Percentiles rank a stretch among this genome's conserved stretches.
Conservation (phyloP, 2,797 vertebrate species). For the Antennarius maculatus region DNA sequence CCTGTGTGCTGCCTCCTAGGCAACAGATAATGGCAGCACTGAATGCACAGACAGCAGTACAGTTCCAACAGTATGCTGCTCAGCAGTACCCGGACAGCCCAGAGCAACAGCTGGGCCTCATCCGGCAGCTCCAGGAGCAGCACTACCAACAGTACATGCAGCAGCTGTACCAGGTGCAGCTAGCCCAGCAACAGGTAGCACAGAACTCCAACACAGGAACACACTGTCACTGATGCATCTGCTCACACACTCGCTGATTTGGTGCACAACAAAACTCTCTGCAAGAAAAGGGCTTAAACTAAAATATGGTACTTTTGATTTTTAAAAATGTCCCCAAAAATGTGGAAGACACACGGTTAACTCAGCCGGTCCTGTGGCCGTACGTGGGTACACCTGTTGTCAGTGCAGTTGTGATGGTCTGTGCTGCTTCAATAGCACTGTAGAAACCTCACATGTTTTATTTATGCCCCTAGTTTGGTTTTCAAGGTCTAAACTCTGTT, state of each 20-base stretch:
- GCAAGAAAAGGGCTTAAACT: background rate
- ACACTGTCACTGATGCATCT: background rate
- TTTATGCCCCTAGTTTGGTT: background rate
- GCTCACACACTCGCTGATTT: background rate
- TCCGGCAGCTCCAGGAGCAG: constrained; percentile 98
- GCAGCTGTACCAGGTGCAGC: constrained; percentile 98
- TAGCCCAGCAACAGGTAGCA: constrained; percentile 97
- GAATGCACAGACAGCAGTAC: constrained; percentile 96
- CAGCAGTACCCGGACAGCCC: constrained; percentile 97
- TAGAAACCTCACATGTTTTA: background rate
- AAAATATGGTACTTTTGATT: background rate
- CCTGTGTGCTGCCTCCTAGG: constrained; percentile 70
- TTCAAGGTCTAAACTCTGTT: background rate
- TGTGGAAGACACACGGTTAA: background rate
- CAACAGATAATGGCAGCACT: constrained; percentile 99
- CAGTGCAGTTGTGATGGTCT: background rate
- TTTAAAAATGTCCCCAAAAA: background rate
- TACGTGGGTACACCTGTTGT: background rate
- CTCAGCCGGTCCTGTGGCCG: background rate
- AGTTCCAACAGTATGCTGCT: constrained; percentile 99
- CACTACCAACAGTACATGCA: constrained; percentile 99
- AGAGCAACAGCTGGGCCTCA: constrained; percentile 95
- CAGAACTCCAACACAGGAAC: background rate
- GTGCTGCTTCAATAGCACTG: background rate
- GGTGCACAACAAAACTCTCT: background rate